Evolutionary conservation across 1,140 invertebrate species (phyloP), one percentile per base, ranked within the genome.

Genomic region (Hyles vespertilio): DNA sequence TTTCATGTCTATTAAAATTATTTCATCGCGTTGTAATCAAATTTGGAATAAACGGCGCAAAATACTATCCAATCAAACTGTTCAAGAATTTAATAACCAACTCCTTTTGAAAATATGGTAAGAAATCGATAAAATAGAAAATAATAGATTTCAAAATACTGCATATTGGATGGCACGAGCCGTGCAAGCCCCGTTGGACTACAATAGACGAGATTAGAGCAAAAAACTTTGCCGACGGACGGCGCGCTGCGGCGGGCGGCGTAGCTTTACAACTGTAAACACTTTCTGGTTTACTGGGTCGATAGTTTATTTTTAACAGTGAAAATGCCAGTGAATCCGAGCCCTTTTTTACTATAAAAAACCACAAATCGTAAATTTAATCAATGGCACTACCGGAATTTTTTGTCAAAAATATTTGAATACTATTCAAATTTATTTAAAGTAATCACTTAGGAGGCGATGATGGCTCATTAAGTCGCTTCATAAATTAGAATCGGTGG

Each of bases 261-360:
- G 36, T 40, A 40, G 52, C 53, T n/a, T 56, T 33, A 56, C n/a
- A n/a, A n/a, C 36, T 56, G 48, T 53, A 68, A 63, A 73, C 36
- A 40, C 72, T 81, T 84, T 79, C 79, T 81, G 75, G 74, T 78
- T 83, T 81, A 86, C 77, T 86, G 70, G 83, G 79, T 82, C 83
- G 73, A 81, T 79, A 80, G 75, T 78, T 76, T 60, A 56, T 61
- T 67, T 69, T 65, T 70, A 56, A 53, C 58, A 79, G 71, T 76
- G 80, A 79, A 83, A 84, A 81, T 77, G 56, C 51, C 51, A 76
- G 79, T 82, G 74, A 83, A 86, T 79, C 64, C 61, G 52, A 63
- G 49, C 71, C 70, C 59, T 74, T 71, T 40, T 40, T 40, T 40
- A 8, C 8, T 40, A 33, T 9, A 5, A 50, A 5, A 48, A 48